Base-by-base conservation (phyloP, 1,140 invertebrate species). In the Theocolax elegans region DNA sequence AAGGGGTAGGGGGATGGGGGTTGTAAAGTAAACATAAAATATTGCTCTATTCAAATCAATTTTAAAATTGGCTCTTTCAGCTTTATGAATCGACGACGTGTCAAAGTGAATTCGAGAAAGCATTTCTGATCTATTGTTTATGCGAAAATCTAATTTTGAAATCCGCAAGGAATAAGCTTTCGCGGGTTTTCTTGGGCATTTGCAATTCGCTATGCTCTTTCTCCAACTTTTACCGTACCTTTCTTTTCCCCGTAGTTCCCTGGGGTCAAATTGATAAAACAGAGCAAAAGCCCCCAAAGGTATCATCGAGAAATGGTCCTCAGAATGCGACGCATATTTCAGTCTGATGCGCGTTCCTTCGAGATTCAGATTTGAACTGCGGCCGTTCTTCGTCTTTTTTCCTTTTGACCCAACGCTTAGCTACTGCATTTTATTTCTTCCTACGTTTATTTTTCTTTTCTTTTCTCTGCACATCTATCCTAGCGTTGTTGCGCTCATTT, bases 211-310 rank as follows among this genome's bases (percentile, higher is more conserved):
- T 65, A 15, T n/a, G 35, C 19, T 17, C 31, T 31, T 25, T 35
- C 29, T 38, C 29, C 15, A 2, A 23, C 48, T 65, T 19, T 58
- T 19, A 15, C 54, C 21, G 13, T 3, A 15, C 21, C 54, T 12
- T n/a, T 42, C 54, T 42, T 38, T 65, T n/a, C n/a, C n/a, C n/a
- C n/a, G n/a, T 23, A 31, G 12, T 46, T 63, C 60, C 42, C 66
- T 10, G 8, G 67, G 40, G 54, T 40, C 40, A 69, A 66, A 70
- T 73, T 73, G 56, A 73, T 69, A 65, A 70, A 70, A 69, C 49
- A 66, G 51, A 54, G 56, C 51, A 51, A 70, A 49, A n/a, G 31
- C 10, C 70, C 72, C 72, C 72, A 42, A 12, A 15, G 67, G 72
- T 17, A 40, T 65, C 40, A 73, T 73, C 60, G 46, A 58, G 42